Base-by-base conservation (phyloP, 2,888 invertebrate species). In the Tetramorium bicarinatum region DNA sequence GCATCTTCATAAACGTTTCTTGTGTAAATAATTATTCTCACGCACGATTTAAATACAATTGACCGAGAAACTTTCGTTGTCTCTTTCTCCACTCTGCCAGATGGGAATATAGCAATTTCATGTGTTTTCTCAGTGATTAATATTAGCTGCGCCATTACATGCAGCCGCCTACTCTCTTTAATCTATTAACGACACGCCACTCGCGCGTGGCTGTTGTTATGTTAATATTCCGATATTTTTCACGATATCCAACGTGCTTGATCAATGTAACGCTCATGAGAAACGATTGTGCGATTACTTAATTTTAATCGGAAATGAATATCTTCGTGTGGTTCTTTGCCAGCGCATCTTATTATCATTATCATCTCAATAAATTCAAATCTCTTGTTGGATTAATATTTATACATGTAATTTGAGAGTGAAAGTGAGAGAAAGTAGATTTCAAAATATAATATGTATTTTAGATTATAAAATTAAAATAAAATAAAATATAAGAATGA, bases 141-240 rank as follows among this genome's bases (percentile, higher is more conserved):
- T 79, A 72, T 79, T 72, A 77, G n/a, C 21, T 9, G n/a, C 13
- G 11, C 15, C 44, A 44, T 67, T 56, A 56, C 77, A 13, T 56
- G 15, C 29, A 15, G 4, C 56, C 54, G 56, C 74, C 56, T 72
- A 79, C 56, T 44, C 56, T 34, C 29, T 56, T 59, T 79, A 56
- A 79, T 79, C 44, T 44, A 79, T 71, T 47, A 75, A 75, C 41
- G 47, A 47, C n/a, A 29, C 54, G 41, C 29, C 18, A 71, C n/a
- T 69, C 18, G 34, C 29, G 41, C 72, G 18, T 34, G 56, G 38
- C 25, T 8, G 44, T 79, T 72, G 34, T 71, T 49, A 44, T 34
- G 72, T 72, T 71, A 79, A 79, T 79, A 21, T 56, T 47, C 9
- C 15, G 44, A 72, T 72, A 44, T 79, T 56, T 72, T 72, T 79